These are phyloP conservation scores for Sminthurides aquaticus DNA, from an alignment of 2,888 invertebrate species.

Conservation along the genomic window DNA sequence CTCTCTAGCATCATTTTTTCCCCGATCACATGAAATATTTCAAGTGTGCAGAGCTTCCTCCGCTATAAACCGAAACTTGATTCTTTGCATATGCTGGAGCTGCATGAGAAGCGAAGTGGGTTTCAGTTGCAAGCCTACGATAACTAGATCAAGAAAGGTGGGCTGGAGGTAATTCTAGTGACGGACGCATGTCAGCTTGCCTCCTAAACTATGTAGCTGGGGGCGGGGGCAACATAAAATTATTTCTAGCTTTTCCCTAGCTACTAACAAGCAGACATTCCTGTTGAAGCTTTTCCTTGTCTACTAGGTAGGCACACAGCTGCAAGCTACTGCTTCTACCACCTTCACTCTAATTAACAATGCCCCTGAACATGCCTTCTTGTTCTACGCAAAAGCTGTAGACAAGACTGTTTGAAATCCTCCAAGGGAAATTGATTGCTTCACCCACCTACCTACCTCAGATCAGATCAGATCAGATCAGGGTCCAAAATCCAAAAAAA, in stretches of 20 bases:
- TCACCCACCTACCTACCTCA: too few relatives aligned
- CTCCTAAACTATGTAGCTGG: neutral
- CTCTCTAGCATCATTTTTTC: too few relatives aligned
- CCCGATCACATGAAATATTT: too few relatives aligned
- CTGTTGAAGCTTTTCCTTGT: too few relatives aligned
- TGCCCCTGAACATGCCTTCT: slow-evolving; percentile 2
- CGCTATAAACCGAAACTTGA: too few relatives aligned
- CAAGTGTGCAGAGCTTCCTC: too few relatives aligned
- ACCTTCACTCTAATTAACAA: neutral
- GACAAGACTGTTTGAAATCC: neutral
- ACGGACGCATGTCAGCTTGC: neutral
- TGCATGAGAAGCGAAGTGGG: too few relatives aligned
- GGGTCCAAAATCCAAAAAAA: too few relatives aligned
- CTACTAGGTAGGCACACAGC: too few relatives aligned
- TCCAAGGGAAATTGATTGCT: neutral
- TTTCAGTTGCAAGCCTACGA: neutral
- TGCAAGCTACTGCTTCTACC: neutral
- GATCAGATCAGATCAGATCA: too few relatives aligned
- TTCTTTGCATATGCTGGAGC: too few relatives aligned
- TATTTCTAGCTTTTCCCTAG: slow-evolving; percentile 20
- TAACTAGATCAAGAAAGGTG: neutral
- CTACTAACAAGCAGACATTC: slow-evolving; percentile 25
- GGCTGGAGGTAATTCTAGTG: neutral
- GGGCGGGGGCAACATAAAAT: slow-evolving; percentile 15
- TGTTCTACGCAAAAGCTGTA: slow-evolving; percentile 8